A percentile compares a stretch with the other conserved stretches of the same genome.
Evolutionary conservation across 2,888 invertebrate species (phyloP).

Genomic region (Ochlodes sylvanus): DNA sequence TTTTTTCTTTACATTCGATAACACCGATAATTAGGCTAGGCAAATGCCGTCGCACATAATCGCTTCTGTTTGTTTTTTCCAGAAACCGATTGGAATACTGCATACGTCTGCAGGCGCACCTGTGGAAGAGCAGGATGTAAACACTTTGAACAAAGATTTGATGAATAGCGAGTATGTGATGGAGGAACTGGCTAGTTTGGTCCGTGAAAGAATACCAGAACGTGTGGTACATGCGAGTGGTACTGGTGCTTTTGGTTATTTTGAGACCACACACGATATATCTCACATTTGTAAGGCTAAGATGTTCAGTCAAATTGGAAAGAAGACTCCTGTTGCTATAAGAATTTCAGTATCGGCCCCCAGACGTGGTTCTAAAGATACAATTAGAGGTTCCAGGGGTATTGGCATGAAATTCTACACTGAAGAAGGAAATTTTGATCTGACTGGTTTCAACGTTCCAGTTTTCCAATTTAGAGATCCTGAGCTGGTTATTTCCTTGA

Average conservation of each 20-base stretch:
- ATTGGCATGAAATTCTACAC: conserved; percentile 96
- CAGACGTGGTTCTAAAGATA: conserved; percentile 94
- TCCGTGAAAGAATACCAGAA: conserved; percentile 95
- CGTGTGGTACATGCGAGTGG: conserved; percentile 97
- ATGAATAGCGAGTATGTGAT: conserved; percentile 91
- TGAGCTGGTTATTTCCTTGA: conserved; percentile 93
- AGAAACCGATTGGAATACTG: conserved; percentile 83
- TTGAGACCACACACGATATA: conserved; percentile 93
- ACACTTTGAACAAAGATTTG: conserved; percentile 91
- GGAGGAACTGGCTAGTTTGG: conserved; percentile 91
- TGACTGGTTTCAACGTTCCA: conserved; percentile 95
- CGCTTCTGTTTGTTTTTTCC: conserved; percentile 46
- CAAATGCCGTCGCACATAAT: too few relatives aligned
- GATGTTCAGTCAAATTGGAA: conserved; percentile 89
- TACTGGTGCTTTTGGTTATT: conserved; percentile 93
- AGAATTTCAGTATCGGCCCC: conserved; percentile 93
- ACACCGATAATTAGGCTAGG: background rate
- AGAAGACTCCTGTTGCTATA: conserved; percentile 90
- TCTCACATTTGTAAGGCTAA: conserved; percentile 90
- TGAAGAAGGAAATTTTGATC: conserved; percentile 94
- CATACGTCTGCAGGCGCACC: conserved; percentile 93
- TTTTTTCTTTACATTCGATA: too few relatives aligned
- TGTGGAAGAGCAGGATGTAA: conserved; percentile 88
- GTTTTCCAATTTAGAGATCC: conserved; percentile 96
- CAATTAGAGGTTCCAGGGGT: conserved; percentile 93